phyloP scores from a whole-genome alignment of 92 coral and sea anemone genomes.

The Blastomussa wellsi region DNA sequence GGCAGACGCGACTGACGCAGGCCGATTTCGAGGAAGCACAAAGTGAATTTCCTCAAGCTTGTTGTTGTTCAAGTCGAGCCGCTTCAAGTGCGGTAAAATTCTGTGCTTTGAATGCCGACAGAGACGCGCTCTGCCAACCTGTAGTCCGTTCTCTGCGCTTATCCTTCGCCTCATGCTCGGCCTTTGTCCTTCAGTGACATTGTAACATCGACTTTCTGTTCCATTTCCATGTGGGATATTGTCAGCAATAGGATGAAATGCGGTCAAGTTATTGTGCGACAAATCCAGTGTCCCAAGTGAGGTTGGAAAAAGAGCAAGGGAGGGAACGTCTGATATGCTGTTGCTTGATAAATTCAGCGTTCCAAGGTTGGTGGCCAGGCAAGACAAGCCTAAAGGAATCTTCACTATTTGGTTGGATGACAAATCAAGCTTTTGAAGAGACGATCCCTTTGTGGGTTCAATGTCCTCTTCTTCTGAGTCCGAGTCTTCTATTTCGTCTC shows the following conservation, averaged over 20 bases:
- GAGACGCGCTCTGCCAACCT: conserved; percentile 52
- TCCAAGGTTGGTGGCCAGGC: conserved; percentile 85
- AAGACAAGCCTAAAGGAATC: conserved; percentile 83
- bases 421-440: conserved; percentile 86
- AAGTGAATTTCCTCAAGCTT: conserved; percentile 69
- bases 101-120: conserved; percentile 91
- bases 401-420: conserved; percentile 68
- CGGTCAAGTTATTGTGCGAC: conserved; percentile 71
- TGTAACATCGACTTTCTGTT: conserved; percentile 66
- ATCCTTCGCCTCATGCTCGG: conserved; percentile 56
- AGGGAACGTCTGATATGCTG: conserved; percentile 64
- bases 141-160: conserved; percentile 56
- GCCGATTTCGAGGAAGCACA: conserved; percentile 44
- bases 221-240: conserved; percentile 38
- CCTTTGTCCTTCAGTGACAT: conserved; percentile 72
- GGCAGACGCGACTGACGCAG: conserved; percentile 22
- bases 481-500: conserved; percentile 89
- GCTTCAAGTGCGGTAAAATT: conserved; percentile 72
- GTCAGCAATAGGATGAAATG: conserved; percentile 60
- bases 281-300: conserved; percentile 87
- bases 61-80: conserved; percentile 88
- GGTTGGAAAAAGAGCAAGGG: conserved; percentile 86
- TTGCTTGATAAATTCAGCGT: conserved; percentile 87
- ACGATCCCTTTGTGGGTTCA: conserved; percentile 68
- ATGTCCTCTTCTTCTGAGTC: conserved; percentile 94